Base-by-base conservation (phyloP, 2,797 vertebrate species). In the Danio kyathit region DNA sequence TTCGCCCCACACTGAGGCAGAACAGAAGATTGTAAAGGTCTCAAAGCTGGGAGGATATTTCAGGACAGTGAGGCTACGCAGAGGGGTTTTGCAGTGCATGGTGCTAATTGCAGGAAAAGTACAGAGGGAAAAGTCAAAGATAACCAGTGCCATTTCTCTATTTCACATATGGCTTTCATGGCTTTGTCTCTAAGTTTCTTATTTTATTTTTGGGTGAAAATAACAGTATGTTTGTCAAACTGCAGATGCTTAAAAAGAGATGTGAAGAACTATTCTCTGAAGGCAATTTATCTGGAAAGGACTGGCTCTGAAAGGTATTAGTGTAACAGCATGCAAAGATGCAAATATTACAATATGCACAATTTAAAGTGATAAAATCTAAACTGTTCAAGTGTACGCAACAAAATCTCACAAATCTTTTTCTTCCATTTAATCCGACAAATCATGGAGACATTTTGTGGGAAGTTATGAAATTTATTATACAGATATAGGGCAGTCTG, bases 1-100 rank as follows among this genome's bases (percentile, higher is more conserved):
- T 38, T 29, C 13, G 11, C 19, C 76, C 12, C 21, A 69, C 1
- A 11, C 29, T 78, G 29, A n/a, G 56, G 78, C 61, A 71, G 83
- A 85, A 85, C 16, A n/a, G 56, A 64, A 76, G 60, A 74, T 57
- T 21, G 52, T 86, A 87, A 88, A 88, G 29, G 43, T 73, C 13
- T 48, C 41, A 72, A 41, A 63, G 19, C 59, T 78, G 40, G 38
- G 17, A 73, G 59, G 10, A 46, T 66, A n/a, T 75, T 63, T 64
- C 4, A 63, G 59, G 19, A 66, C 11, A 38, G 1, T 0, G 7
- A 59, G 19, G 51, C 7, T 16, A 2, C 38, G 41, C 8, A 43
- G 48, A 76, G 16, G 29, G 11, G 1, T 76, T 29, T 44, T 43
- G 13, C 17, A 76, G 40, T 29, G 10, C 49, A 17, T 17, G 41